Percentiles rank a stretch among this genome's conserved stretches.
Conservation (phyloP, 2,113 vertebrate species). For the Montifringilla adamsi region DNA sequence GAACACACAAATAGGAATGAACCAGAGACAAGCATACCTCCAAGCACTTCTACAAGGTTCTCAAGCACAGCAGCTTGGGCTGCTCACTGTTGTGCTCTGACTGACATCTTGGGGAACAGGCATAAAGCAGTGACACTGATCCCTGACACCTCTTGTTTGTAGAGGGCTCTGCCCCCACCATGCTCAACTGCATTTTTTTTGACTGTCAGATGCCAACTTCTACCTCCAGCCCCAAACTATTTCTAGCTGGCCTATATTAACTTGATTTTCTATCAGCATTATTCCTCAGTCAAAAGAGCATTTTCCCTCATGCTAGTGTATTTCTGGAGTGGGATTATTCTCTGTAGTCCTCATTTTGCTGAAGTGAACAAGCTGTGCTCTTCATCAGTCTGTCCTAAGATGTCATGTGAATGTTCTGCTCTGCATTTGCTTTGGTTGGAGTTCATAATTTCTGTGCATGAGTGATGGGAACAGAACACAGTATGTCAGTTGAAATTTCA, state of each 20-base stretch:
- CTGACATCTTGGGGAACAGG: neutral
- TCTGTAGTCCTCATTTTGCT: neutral
- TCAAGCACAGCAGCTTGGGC: neutral
- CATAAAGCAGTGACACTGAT: accelerated
- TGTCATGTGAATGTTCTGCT: neutral
- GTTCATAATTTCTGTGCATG: neutral
- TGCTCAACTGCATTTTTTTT: neutral
- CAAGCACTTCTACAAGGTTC: neutral
- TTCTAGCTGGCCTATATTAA: neutral
- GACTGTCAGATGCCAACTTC: neutral
- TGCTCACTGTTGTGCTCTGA: accelerated
- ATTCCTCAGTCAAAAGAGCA: neutral
- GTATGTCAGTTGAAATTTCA: neutral
- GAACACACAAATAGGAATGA: neutral
- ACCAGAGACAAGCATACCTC: neutral
- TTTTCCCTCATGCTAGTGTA: neutral
- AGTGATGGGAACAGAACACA: neutral
- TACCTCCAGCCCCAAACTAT: neutral
- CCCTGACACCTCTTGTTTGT: neutral
- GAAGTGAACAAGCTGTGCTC: neutral
- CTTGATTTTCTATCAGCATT: neutral
- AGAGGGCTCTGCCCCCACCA: neutral
- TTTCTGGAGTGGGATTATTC: neutral
- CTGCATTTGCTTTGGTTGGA: neutral
- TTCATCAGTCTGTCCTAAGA: neutral